Percentiles rank a stretch among this genome's conserved stretches.
phyloP scores from a whole-genome alignment of 2,113 vertebrate species.

The Thamnophis sirtalis region DNA sequence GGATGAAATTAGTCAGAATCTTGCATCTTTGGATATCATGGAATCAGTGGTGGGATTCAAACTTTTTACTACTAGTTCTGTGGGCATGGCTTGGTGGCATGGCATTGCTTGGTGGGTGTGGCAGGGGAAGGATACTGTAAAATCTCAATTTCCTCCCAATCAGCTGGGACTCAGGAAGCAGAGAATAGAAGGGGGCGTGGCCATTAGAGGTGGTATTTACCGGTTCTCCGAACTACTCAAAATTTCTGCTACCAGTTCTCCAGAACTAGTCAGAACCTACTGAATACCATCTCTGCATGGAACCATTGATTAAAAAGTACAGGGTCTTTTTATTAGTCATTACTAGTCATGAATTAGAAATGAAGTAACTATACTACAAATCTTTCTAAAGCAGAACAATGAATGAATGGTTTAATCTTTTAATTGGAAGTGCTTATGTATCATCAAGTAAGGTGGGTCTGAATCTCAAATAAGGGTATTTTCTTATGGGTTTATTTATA shows the following conservation, averaged over 20 bases:
- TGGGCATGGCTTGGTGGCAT: too few species aligned
- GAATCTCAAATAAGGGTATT: background rate
- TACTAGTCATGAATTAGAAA: background rate
- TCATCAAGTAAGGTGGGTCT: background rate
- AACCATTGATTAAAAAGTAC: background rate
- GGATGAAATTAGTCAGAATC: background rate
- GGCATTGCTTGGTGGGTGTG: too few species aligned
- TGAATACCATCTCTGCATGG: background rate
- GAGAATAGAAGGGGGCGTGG: too few species aligned
- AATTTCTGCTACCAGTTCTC: too few species aligned
- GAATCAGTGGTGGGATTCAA: too few species aligned
- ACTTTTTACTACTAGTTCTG: too few species aligned
- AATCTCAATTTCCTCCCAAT: too few species aligned
- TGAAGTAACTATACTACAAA: background rate
- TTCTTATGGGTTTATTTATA: background rate
- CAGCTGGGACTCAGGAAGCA: too few species aligned
- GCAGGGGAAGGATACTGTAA: too few species aligned
- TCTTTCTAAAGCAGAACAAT: background rate
- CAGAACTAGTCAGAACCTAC: too few species aligned
- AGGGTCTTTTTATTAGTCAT: background rate
- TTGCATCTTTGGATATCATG: background rate
- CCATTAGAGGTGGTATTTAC: too few species aligned
- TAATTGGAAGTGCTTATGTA: background rate
- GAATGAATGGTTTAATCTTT: background rate
- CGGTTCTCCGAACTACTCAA: too few species aligned